Evolutionary conservation across 2,888 invertebrate genomes (phyloP).

Genomic region (Drosophila quinaria): DNA sequence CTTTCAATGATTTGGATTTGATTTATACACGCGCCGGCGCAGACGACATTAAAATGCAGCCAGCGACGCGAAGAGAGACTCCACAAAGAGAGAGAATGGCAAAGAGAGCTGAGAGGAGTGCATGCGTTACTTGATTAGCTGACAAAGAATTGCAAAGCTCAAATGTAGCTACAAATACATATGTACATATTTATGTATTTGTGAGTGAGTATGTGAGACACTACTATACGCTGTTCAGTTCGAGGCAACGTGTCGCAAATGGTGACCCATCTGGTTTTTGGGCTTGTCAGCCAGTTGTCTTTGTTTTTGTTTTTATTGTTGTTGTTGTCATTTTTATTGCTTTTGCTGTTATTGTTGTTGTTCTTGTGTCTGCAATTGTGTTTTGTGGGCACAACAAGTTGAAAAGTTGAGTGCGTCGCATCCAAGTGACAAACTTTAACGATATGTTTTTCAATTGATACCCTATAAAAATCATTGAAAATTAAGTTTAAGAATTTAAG

Average conservation of each 20-base stretch:
- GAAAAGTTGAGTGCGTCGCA: slow-evolving; percentile 28
- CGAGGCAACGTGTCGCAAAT: slow-evolving; percentile 42
- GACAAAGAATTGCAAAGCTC: slow-evolving; percentile 53
- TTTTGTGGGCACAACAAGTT: slow-evolving; percentile 48
- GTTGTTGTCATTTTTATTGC: slow-evolving; percentile 22
- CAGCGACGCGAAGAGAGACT: neutral
- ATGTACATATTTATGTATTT: neutral
- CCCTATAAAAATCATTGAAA: slow-evolving; percentile 1
- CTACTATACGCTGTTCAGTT: slow-evolving; percentile 2
- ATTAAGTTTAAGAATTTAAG: neutral
- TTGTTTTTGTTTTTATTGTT: slow-evolving; percentile 20
- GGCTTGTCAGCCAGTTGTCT: slow-evolving; percentile 43
- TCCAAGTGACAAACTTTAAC: slow-evolving; percentile 17
- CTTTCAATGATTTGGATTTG: slow-evolving; percentile 23
- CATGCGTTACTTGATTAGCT: slow-evolving; percentile 53
- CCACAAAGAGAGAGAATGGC: neutral
- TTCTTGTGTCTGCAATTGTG: slow-evolving; percentile 46
- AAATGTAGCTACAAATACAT: slow-evolving; percentile 27
- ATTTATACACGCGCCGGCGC: slow-evolving; percentile 30
- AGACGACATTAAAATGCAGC: slow-evolving; percentile 41
- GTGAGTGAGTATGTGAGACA: neutral
- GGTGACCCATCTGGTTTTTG: slow-evolving; percentile 60
- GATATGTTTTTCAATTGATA: slow-evolving; percentile 8
- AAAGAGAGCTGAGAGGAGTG: slow-evolving; percentile 1
- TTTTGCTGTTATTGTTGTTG: slow-evolving; percentile 12